Conservation (phyloP, 2,797 vertebrate genomes). For the Cercopithecus neglectus region DNA sequence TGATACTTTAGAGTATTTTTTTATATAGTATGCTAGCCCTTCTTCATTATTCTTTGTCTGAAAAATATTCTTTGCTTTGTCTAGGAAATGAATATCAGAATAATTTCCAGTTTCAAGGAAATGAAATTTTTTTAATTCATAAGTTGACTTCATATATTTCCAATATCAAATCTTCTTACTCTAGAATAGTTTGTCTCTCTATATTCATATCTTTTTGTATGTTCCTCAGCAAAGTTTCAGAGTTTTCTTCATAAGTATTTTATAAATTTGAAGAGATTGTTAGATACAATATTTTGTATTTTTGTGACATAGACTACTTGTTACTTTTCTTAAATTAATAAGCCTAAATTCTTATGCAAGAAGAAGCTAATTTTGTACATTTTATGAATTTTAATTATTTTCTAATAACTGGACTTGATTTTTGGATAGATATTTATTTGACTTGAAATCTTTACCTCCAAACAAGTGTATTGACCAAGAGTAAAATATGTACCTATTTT, state of each 20-base stretch:
- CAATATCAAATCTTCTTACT: not conserved
- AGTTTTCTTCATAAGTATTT: not conserved
- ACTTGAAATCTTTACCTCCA: slow-evolving; percentile 25
- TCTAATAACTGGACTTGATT: not conserved
- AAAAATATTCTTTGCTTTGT: not conserved
- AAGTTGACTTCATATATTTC: not conserved
- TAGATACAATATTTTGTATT: not conserved
- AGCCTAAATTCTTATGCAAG: not conserved
- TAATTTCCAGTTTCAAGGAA: not conserved
- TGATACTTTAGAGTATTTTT: not conserved
- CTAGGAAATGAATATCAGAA: slow-evolving; percentile 1
- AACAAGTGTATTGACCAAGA: not conserved
- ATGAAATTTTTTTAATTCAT: not conserved
- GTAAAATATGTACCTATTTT: slow-evolving; percentile 29
- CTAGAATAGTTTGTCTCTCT: not conserved
- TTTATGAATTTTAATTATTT: not conserved
- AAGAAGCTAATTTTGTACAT: slow-evolving; percentile 21
- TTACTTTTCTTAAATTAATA: slow-evolving; percentile 3
- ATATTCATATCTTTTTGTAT: not conserved
- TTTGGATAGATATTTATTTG: not conserved
- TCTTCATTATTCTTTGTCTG: slow-evolving; percentile 13
- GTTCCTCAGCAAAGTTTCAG: not conserved
- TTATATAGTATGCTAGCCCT: not conserved
- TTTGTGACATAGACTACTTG: not conserved
- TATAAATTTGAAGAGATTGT: not conserved